phyloP scores from a whole-genome alignment of 2,888 invertebrate species.

The Scrobipalpa atriplicella region DNA sequence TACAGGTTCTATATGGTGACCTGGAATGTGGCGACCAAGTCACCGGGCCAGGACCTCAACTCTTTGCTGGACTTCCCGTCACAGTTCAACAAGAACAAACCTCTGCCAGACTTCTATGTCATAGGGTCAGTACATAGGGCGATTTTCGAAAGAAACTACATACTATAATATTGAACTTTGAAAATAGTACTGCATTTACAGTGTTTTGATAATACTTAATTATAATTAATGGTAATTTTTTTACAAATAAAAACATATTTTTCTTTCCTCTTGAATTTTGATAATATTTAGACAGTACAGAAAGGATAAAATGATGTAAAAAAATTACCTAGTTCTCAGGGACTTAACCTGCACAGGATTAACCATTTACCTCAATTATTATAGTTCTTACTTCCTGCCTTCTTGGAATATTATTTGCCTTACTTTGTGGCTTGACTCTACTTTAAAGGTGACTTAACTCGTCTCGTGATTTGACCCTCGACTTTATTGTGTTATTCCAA shows the following conservation, averaged over 20 bases:
- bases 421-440: not conserved
- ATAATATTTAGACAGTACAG: too few species aligned
- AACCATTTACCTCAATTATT: not conserved
- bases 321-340: not conserved
- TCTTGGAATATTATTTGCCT: too few species aligned
- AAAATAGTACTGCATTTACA: too few species aligned
- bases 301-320: too few species aligned
- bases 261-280: too few species aligned
- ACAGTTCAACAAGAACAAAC: conserved; percentile 83
- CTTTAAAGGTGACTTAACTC: not conserved
- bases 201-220: too few species aligned
- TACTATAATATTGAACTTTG: too few species aligned
- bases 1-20: conserved; percentile 91
- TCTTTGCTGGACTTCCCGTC: conserved; percentile 86
- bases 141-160: too few species aligned
- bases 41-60: conserved; percentile 88
- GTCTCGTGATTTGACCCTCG: too few species aligned
- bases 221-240: too few species aligned
- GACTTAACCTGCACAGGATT: not conserved
- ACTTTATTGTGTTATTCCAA: not conserved
- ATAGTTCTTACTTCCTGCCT: too few species aligned
- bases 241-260: too few species aligned
- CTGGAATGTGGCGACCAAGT: conserved; percentile 94
- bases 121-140: conserved; percentile 88
- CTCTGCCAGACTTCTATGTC: conserved; percentile 91